These are phyloP conservation scores for Arrhamphus sclerolepis DNA, from an alignment of 2,797 vertebrate genomes.

Conservation along the genomic window DNA sequence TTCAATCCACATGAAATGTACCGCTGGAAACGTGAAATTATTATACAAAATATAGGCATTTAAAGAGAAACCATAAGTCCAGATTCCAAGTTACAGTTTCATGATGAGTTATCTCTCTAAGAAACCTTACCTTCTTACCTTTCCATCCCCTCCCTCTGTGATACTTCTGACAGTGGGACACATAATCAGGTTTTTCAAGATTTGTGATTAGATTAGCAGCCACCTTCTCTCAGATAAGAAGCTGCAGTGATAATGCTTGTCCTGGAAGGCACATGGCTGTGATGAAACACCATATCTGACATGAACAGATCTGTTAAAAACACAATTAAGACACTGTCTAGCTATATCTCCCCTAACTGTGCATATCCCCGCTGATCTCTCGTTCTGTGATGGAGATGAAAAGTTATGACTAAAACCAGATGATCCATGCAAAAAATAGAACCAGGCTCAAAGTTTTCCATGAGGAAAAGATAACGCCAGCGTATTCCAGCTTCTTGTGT, in stretches of 20 bases:
- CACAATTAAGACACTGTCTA: constrained; percentile 77
- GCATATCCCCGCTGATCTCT: constrained; percentile 51
- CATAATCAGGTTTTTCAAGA: constrained; percentile 75
- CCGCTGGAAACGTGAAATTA: neutral
- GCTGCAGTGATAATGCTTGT: constrained; percentile 64
- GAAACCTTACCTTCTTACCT: constrained; percentile 12
- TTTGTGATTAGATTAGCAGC: constrained; percentile 73
- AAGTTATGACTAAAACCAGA: constrained; percentile 23
- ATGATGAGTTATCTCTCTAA: constrained; percentile 17
- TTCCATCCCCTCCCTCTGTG: constrained; percentile 1
- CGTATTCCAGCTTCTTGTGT: constrained; percentile 1
- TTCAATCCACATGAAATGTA: neutral
- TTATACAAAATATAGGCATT: too few species aligned
- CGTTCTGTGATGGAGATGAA: constrained; percentile 21
- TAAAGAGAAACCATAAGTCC: neutral
- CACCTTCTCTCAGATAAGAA: constrained; percentile 74
- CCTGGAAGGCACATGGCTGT: constrained; percentile 57
- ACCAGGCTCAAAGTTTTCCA: constrained; percentile 11
- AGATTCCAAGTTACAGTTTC: constrained; percentile 17
- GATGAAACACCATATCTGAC: constrained; percentile 74
- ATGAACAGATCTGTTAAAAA: constrained; percentile 71
- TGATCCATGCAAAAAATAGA: constrained; percentile 19
- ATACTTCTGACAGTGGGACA: constrained; percentile 56
- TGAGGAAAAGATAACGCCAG: neutral
- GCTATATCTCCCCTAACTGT: constrained; percentile 62